phyloP scores from a whole-genome alignment of 2,888 invertebrate genomes.

The Agrilus biguttatus region DNA sequence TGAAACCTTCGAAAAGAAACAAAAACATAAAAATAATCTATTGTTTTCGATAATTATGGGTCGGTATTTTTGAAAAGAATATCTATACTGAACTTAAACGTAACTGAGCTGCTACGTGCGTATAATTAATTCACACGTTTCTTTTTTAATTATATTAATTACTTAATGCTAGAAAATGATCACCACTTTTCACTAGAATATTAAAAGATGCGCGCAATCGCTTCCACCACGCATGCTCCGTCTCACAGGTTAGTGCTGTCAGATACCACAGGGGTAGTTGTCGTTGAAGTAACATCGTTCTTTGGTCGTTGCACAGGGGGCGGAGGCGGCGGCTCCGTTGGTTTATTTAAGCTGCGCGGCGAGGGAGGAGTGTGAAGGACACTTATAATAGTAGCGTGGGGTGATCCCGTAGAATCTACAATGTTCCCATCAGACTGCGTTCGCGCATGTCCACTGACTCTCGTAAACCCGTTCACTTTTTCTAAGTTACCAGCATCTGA shows the following conservation, averaged over 20 bases:
- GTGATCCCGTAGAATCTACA: conserved; percentile 18
- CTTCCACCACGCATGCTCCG: conserved; percentile 17
- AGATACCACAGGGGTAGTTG: conserved; percentile 11
- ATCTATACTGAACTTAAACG: conserved; percentile 1
- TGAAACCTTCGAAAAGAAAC: no score
- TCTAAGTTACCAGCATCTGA: conserved; percentile 7
- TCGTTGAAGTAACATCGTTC: conserved; percentile 10
- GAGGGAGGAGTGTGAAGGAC: conserved; percentile 21
- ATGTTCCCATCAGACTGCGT: conserved; percentile 32
- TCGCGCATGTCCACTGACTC: conserved; percentile 27
- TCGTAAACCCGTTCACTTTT: conserved; percentile 19
- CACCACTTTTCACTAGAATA: conserved; percentile 14
- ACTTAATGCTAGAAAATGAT: conserved; percentile 9
- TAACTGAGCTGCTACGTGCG: conserved; percentile 8
- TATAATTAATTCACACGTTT: conserved; percentile 3
- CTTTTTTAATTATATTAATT: conserved; percentile 4
- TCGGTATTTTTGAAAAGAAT: no score
- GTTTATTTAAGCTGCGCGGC: conserved; percentile 26
- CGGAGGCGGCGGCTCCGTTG: conserved; percentile 31
- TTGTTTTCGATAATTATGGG: no score
- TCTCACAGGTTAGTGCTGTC: conserved; percentile 29
- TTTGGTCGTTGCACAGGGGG: conserved; percentile 17
- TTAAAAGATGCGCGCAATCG: conserved; percentile 3
- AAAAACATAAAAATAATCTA: no score
- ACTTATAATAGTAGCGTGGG: conserved; percentile 5